Conservation (phyloP, 2,113 vertebrate species). For the Archilochus colubris region DNA sequence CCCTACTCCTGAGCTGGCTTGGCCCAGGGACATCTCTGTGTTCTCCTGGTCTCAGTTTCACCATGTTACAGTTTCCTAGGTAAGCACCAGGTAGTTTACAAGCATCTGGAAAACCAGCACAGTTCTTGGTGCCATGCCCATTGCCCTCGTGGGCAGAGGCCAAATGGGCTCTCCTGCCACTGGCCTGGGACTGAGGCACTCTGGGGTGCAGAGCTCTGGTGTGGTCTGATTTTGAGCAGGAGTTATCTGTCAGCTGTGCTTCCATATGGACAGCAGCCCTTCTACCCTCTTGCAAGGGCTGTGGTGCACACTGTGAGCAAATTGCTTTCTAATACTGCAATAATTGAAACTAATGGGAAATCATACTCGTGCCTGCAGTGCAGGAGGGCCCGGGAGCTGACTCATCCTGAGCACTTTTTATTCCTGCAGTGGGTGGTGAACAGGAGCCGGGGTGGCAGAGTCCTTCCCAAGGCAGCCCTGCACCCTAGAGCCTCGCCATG, state of each 20-base stretch:
- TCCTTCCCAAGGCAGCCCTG: background rate
- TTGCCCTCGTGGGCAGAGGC: background rate
- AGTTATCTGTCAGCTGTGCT: fast-evolving
- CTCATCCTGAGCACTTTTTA: conserved; percentile 12
- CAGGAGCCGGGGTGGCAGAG: background rate
- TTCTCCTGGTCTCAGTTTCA: background rate
- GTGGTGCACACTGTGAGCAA: background rate
- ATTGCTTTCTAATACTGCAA: background rate
- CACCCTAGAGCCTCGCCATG: fast-evolving
- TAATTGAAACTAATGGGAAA: conserved; percentile 37
- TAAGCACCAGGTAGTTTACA: background rate
- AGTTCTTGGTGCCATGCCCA: background rate
- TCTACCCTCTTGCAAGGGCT: background rate
- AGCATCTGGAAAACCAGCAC: background rate
- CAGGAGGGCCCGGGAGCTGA: conserved; percentile 23
- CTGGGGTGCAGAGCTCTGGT: fast-evolving
- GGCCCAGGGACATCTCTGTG: background rate
- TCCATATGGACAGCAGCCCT: fast-evolving
- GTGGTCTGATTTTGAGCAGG: background rate
- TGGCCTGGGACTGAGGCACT: background rate
- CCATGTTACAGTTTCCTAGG: background rate
- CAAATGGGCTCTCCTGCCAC: background rate
- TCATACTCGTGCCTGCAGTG: background rate
- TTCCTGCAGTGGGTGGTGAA: background rate
- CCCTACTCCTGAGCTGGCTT: background rate